Evolutionary conservation across 2,797 vertebrate species (phyloP).

Genomic region (Mormyrus proboscirostris): DNA sequence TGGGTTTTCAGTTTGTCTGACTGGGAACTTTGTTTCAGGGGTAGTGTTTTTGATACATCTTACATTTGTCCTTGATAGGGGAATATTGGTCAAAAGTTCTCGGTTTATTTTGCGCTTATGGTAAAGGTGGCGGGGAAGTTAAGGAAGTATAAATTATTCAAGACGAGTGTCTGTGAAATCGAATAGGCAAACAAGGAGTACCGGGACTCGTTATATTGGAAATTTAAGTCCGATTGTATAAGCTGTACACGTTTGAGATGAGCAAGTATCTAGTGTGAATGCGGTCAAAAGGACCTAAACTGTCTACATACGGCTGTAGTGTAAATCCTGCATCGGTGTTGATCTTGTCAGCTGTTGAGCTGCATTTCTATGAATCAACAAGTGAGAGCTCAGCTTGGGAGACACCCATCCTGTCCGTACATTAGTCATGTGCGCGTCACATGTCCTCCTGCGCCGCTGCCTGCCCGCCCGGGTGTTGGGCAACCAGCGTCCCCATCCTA

Average conservation of each 20-base stretch:
- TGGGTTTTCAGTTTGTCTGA: background rate
- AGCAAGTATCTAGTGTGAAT: background rate
- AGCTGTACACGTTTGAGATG: background rate
- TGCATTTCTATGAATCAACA: constrained; percentile 24
- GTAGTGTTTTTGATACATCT: background rate
- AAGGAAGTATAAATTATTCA: constrained; percentile 5
- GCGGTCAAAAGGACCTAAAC: background rate
- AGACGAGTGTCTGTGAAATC: background rate
- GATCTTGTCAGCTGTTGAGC: constrained; percentile 12
- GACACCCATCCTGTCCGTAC: constrained; percentile 49
- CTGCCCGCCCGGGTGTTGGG: constrained; percentile 31
- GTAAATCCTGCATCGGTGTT: background rate
- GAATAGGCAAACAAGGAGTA: background rate
- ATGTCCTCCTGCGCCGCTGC: constrained; percentile 70
- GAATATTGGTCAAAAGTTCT: background rate
- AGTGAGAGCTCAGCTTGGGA: constrained; percentile 29
- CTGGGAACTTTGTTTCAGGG: background rate
- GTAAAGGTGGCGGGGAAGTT: background rate
- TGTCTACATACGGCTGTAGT: background rate
- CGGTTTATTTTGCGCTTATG: background rate
- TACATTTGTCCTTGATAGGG: background rate
- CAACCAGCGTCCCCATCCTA: background rate
- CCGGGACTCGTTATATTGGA: background rate
- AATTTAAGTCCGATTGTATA: background rate
- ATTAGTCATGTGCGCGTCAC: constrained; percentile 87